phyloP scores from a whole-genome alignment of 1,140 invertebrate species.

The Homarus americanus region DNA sequence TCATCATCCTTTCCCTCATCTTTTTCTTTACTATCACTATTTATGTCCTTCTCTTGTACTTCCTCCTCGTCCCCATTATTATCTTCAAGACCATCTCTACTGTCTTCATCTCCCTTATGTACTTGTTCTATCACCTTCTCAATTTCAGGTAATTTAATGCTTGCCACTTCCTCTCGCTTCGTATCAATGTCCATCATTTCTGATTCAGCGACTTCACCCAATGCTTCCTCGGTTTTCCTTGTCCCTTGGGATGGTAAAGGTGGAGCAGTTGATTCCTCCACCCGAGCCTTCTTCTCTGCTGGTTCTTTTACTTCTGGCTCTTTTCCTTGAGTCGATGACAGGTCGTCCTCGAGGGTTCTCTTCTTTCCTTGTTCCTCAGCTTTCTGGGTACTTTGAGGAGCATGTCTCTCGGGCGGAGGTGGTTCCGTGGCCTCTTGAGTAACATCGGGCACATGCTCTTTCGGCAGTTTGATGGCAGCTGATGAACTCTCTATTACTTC shows the following conservation, averaged over 20 bases:
- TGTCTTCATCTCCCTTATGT: conserved; percentile 31
- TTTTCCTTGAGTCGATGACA: not conserved
- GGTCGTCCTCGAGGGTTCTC: not conserved
- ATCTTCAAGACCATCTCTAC: conserved; percentile 34
- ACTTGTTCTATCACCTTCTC: not conserved
- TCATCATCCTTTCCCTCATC: conserved; percentile 39
- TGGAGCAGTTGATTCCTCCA: not conserved
- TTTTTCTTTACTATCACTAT: conserved; percentile 16
- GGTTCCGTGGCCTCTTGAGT: too few relatives aligned
- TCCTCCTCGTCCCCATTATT: not conserved
- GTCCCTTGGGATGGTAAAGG: not conserved
- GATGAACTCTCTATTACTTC: too few relatives aligned
- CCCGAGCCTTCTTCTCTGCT: not conserved
- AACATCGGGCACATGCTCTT: too few relatives aligned
- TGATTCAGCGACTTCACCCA: not conserved
- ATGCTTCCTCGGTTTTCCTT: not conserved
- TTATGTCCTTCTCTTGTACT: not conserved
- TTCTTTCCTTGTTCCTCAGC: not conserved
- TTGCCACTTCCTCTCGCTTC: not conserved
- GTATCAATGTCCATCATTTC: conserved; percentile 3
- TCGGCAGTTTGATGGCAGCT: too few relatives aligned
- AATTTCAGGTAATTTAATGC: not conserved
- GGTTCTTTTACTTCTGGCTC: conserved; percentile 1
- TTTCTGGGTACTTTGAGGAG: not conserved
- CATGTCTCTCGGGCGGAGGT: too few relatives aligned